These are phyloP conservation scores for Itoplectis maculator DNA, from an alignment of 2,888 invertebrate genomes.

Conservation along the genomic window DNA sequence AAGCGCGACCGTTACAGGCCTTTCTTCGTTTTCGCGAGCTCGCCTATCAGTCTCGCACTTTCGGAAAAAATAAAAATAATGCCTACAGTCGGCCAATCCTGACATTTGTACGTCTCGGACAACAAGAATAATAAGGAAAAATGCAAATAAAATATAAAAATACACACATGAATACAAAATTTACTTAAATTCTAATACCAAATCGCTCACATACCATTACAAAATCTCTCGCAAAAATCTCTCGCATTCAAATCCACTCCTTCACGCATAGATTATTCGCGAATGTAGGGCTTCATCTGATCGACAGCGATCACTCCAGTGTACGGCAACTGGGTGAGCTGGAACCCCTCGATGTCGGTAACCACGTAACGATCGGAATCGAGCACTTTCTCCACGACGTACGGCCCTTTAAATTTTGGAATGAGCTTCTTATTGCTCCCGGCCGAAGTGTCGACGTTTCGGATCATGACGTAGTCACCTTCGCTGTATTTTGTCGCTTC, in stretches of 20 bases:
- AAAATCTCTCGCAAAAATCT: neutral
- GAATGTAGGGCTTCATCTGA: conserved; percentile 38
- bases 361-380: conserved; percentile 72
- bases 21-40: neutral
- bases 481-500: conserved; percentile 15
- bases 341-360: conserved; percentile 54
- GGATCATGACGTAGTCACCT: conserved; percentile 67
- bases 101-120: conserved; percentile 51
- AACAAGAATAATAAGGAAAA: neutral
- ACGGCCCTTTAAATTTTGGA: conserved; percentile 74
- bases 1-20: neutral
- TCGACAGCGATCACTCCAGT: conserved; percentile 51
- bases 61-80: neutral
- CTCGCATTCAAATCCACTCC: neutral
- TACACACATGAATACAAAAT: neutral
- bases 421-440: conserved; percentile 72
- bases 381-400: conserved; percentile 71
- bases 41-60: conserved; percentile 68
- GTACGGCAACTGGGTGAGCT: conserved; percentile 52
- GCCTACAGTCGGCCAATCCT: conserved; percentile 51
- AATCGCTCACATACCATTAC: neutral
- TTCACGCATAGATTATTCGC: conserved; percentile 7
- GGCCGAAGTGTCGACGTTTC: conserved; percentile 70
- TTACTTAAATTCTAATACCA: neutral
- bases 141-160: neutral